A percentile compares a stretch with the other conserved stretches of the same genome.
phyloP scores from a whole-genome alignment of 1,140 invertebrate species.

The Achatina immaculata region DNA sequence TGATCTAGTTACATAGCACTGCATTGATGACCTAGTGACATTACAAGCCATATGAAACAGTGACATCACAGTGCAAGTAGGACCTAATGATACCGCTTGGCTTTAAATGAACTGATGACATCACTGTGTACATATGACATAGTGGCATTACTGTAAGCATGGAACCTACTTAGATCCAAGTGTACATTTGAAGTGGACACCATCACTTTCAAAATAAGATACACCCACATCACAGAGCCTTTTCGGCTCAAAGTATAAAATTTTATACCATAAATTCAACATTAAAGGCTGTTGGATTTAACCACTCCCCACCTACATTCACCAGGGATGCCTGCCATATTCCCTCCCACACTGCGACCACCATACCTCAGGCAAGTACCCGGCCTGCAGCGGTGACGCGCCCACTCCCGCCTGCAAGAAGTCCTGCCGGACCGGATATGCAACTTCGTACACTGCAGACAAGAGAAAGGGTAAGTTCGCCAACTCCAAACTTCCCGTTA shows the following conservation, averaged over 20 bases:
- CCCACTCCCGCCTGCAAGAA: slow-evolving; percentile 84
- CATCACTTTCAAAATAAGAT: neutral
- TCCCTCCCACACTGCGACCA: slow-evolving; percentile 88
- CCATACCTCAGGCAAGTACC: slow-evolving; percentile 80
- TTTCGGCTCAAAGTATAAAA: too few relatives aligned
- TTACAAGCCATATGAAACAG: too few relatives aligned
- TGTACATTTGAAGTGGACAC: neutral
- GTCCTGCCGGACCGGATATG: slow-evolving; percentile 80
- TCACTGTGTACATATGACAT: too few relatives aligned
- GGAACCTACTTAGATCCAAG: neutral
- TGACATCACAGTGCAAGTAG: too few relatives aligned
- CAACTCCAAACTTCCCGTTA: too few relatives aligned
- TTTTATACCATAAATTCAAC: neutral
- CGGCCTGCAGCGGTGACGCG: slow-evolving; percentile 74
- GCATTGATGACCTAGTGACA: too few relatives aligned
- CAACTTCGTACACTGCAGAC: slow-evolving; percentile 81
- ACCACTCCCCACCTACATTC: neutral
- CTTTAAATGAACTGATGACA: too few relatives aligned
- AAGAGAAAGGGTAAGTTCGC: slow-evolving; percentile 81
- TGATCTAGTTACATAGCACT: too few relatives aligned
- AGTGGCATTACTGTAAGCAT: neutral
- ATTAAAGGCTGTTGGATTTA: neutral
- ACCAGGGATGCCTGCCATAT: slow-evolving; percentile 86
- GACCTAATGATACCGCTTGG: too few relatives aligned
- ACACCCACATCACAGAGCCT: neutral